These are phyloP conservation scores for Acrocephalus kingi DNA, from an alignment of 2,113 vertebrate genomes.

Conservation along the genomic window DNA sequence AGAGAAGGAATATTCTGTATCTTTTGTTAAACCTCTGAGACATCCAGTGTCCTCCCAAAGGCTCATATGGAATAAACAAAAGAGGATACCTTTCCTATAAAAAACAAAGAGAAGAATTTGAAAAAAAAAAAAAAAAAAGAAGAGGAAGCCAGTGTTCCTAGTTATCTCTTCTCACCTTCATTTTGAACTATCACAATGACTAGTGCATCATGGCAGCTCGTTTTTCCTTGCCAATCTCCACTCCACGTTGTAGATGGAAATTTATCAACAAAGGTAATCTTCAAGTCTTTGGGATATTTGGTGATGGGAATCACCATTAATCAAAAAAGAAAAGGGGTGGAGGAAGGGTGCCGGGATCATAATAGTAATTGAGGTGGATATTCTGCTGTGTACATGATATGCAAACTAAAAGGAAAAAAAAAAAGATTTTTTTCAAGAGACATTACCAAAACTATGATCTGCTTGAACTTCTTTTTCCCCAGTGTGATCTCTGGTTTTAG, in stretches of 20 bases:
- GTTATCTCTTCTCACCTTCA: not conserved
- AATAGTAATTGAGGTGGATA: not conserved
- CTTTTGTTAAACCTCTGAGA: not conserved
- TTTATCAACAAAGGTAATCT: constrained; percentile 2
- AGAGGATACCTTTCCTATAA: not conserved
- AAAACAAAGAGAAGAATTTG: not conserved
- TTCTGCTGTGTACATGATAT: not conserved
- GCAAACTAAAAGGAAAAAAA: not conserved
- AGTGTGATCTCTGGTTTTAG: not conserved
- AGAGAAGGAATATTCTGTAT: not conserved
- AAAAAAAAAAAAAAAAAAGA: not conserved
- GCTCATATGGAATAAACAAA: not conserved
- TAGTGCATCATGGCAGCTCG: not conserved
- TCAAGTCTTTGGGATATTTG: not conserved
- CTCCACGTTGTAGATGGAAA: not conserved
- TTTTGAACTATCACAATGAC: not conserved
- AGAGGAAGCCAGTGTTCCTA: not conserved
- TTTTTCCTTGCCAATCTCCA: not conserved
- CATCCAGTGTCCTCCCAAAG: not conserved
- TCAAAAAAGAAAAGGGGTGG: not conserved
- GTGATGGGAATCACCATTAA: not conserved
- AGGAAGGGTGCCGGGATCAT: not conserved
- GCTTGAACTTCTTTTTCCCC: not conserved
- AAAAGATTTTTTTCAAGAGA: not conserved
- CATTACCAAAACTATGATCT: not conserved